phyloP scores from a whole-genome alignment of 1,140 invertebrate species.

The Oncopeltus fasciatus region DNA sequence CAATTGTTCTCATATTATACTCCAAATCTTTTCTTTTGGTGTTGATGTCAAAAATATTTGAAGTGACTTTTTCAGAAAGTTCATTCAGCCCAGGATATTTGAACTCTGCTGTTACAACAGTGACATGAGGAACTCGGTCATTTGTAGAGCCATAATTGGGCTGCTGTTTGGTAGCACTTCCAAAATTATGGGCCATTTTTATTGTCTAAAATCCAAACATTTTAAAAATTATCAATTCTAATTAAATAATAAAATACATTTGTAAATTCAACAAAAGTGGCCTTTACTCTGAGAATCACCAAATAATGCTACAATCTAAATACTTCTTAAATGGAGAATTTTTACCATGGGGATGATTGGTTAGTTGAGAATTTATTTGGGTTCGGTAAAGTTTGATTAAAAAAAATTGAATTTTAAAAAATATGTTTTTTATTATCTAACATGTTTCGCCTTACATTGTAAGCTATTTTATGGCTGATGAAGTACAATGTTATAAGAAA shows the following conservation, averaged over 20 bases:
- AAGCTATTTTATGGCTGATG: no score
- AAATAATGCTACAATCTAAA: no score
- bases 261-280: no score
- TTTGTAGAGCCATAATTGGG: conserved; percentile 7
- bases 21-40: conserved; percentile 5
- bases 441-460: no score
- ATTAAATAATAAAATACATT: background rate
- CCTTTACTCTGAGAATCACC: no score
- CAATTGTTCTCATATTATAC: conserved; percentile 8
- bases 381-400: no score
- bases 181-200: background rate
- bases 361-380: no score
- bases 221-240: background rate
- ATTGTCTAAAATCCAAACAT: background rate
- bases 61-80: conserved; percentile 6
- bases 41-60: conserved; percentile 6
- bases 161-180: background rate
- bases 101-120: background rate
- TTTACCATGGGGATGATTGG: no score
- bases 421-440: no score
- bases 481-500: no score
- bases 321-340: no score
- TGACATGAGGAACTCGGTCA: conserved; percentile 5
- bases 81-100: background rate
- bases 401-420: no score